These are phyloP conservation scores for Conus canariensis DNA, from an alignment of 2,888 invertebrate species.

Conservation along the genomic window DNA sequence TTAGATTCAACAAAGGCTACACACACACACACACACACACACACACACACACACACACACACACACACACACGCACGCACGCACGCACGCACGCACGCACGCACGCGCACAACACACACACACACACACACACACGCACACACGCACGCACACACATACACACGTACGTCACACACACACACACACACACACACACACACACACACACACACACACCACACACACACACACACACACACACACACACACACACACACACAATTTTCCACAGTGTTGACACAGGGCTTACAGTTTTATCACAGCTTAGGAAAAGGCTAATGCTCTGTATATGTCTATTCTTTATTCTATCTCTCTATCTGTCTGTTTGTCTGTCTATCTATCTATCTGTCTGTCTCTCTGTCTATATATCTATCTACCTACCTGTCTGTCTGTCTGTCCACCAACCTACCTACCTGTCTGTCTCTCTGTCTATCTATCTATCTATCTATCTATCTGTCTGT, in stretches of 20 bases:
- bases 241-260: slow-evolving; percentile 8
- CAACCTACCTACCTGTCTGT: no score
- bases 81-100: not conserved
- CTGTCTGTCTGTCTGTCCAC: no score
- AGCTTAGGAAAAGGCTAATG: no score
- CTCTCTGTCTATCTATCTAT: no score
- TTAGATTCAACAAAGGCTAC: not conserved
- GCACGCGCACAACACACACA: not conserved
- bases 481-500: not conserved
- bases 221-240: not conserved
- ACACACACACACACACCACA: not conserved
- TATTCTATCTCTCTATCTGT: no score
- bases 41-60: not conserved
- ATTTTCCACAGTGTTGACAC: no score
- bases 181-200: not conserved
- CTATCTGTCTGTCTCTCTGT: no score
- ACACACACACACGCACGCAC: not conserved
- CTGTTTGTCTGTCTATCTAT: no score
- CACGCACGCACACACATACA: not conserved
- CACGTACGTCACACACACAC: no score
- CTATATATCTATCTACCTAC: no score
- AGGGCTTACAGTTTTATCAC: no score
- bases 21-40: slow-evolving; percentile 7
- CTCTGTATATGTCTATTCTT: no score
- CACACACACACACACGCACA: not conserved